These are phyloP conservation scores for Xylocampa areola DNA, from an alignment of 2,888 invertebrate species.

Conservation along the genomic window DNA sequence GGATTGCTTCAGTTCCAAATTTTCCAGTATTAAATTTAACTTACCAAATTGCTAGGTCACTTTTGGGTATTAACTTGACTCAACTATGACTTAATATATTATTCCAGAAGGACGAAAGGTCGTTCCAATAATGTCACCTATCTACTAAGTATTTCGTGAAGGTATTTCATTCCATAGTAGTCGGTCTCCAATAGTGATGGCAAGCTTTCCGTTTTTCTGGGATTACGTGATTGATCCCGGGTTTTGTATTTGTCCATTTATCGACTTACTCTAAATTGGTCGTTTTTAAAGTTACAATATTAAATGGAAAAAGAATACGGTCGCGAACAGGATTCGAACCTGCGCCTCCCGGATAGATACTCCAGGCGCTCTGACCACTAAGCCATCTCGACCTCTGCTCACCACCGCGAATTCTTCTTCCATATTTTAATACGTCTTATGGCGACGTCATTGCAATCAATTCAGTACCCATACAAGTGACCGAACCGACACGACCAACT, in stretches of 20 bases:
- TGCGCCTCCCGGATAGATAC: too few species aligned
- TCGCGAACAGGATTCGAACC: too few species aligned
- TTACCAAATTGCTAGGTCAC: not conserved
- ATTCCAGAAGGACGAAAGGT: constrained; percentile 25
- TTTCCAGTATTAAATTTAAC: too few species aligned
- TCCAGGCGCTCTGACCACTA: too few species aligned
- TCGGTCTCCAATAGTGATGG: constrained; percentile 23
- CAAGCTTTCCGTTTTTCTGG: constrained; percentile 2
- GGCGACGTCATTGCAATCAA: too few species aligned
- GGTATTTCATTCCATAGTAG: constrained; percentile 37
- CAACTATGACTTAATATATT: constrained; percentile 15
- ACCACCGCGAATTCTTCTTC: too few species aligned
- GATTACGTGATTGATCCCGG: constrained; percentile 11
- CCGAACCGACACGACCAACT: too few species aligned
- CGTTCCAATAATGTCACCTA: constrained; percentile 40
- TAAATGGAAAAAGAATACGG: too few species aligned
- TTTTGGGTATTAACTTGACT: constrained; percentile 14
- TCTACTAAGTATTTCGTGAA: constrained; percentile 42
- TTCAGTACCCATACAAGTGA: too few species aligned
- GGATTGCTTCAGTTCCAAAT: not conserved
- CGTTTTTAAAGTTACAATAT: not conserved
- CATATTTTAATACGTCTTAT: too few species aligned
- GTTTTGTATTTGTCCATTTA: not conserved
- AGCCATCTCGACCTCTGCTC: too few species aligned
- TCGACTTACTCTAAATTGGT: not conserved